phyloP scores from a whole-genome alignment of 1,140 invertebrate genomes.

The Drosophila insularis region DNA sequence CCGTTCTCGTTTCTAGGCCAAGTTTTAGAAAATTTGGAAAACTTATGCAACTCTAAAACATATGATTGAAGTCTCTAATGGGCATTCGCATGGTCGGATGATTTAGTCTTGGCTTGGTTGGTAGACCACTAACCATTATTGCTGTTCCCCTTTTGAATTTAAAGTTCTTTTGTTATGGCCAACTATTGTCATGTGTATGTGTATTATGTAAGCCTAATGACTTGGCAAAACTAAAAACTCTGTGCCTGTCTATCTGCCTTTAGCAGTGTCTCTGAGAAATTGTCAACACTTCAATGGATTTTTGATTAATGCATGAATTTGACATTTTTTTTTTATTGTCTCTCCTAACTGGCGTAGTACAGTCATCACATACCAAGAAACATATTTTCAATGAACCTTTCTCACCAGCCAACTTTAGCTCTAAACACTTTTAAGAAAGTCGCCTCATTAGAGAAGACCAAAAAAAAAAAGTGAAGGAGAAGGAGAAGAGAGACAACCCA shows the following conservation, averaged over 20 bases:
- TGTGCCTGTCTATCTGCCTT: conserved; percentile 7
- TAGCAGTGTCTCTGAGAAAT: conserved; percentile 33
- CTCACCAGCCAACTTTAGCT: neutral
- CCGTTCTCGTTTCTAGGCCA: no score
- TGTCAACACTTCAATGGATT: conserved; percentile 68
- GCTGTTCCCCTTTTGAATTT: conserved; percentile 39
- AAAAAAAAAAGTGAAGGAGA: conserved; percentile 4
- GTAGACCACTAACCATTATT: conserved; percentile 35
- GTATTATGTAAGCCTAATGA: conserved; percentile 39
- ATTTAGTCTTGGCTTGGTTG: no score
- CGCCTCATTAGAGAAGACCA: conserved; percentile 50
- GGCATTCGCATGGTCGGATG: neutral
- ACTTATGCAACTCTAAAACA: no score
- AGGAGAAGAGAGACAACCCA: conserved; percentile 18
- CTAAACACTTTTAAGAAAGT: conserved; percentile 56
- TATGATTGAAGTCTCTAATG: neutral
- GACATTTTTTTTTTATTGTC: conserved; percentile 44
- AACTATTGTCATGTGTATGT: neutral
- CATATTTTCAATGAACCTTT: conserved; percentile 62
- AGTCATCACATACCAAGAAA: conserved; percentile 37
- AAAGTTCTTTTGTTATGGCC: conserved; percentile 57
- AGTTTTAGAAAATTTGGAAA: no score
- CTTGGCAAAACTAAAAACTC: conserved; percentile 12
- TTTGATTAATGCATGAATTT: conserved; percentile 79
- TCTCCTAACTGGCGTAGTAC: conserved; percentile 27